Base-by-base conservation (phyloP, 2,888 invertebrate species). In the Escarpia spicata region DNA sequence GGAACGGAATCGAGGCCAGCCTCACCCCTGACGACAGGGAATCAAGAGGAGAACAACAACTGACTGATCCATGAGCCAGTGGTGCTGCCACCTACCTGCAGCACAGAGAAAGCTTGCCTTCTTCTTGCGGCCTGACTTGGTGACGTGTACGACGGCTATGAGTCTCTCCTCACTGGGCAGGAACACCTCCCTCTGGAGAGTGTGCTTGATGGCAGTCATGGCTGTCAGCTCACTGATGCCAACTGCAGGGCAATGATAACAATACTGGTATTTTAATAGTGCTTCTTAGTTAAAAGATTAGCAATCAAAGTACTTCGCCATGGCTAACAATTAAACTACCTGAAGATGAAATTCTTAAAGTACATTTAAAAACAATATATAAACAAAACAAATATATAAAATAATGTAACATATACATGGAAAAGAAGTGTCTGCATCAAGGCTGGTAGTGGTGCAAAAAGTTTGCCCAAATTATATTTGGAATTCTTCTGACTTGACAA, bases 51-150 rank as follows among this genome's bases (percentile, higher is more conserved):
- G 52, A 2, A 15, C 26, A n/a, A 43, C 15, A 44, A 92, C 43
- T 92, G 44, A 89, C 15, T n/a, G 43, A 92, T 90, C 60, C 43
- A 31, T 52, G 43, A 9, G 43, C n/a, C 19, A 43, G 43, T 90
- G 89, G 37, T 90, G 31, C n/a, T 43, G 89, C 19, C 19, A 94
- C 95, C 94, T 93, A 97, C 97, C 96, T 92, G 97, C 97, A 92
- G 98, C 97, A 96, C 98, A 98, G 0, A 98, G 96, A 96, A 98
- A 98, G 94, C 98, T 98, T 43, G 97, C 97, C 96, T 98, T 98
- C 96, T 98, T 98, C 96, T 98, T 98, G 96, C 98, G 98, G 92
- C 98, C 97, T 43, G 98, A 97, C 97, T 98, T 98, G 92, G 98
- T 98, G 52, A 98, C 98, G 95, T 98, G 98, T 94, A 98, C 98